A percentile compares a stretch with the other conserved stretches of the same genome.
Evolutionary conservation across 1,140 invertebrate genomes (phyloP).

Genomic region (Grapholita molesta): DNA sequence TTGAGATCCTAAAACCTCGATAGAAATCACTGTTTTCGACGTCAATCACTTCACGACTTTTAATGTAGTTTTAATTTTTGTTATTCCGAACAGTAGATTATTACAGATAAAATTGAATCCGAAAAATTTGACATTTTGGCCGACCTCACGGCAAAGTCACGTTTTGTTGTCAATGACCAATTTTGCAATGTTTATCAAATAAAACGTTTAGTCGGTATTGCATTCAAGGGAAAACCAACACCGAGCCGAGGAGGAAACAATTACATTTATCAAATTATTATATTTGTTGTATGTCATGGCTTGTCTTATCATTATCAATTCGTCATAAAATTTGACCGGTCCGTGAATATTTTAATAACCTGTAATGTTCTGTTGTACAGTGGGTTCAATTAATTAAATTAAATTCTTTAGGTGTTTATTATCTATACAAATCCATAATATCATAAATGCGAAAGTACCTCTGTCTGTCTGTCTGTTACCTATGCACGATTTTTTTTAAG

Average conservation of each 20-base stretch:
- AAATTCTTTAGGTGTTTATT: background rate
- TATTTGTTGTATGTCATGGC: background rate
- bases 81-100: no score
- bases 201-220: background rate
- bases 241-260: background rate
- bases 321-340: background rate
- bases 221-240: slow-evolving; percentile 1
- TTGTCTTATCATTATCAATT: background rate
- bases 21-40: no score
- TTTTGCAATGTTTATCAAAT: background rate
- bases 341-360: background rate
- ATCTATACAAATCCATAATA: no score
- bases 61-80: no score
- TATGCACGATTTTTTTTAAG: no score
- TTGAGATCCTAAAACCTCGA: no score
- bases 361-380: background rate
- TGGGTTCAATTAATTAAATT: background rate
- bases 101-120: no score
- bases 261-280: background rate
- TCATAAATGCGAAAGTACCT: no score
- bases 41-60: no score
- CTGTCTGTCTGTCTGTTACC: no score
- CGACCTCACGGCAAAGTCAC: background rate
- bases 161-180: slow-evolving; percentile 19
- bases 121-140: no score